Evolutionary conservation across 2,113 vertebrate genomes (phyloP).

Genomic region (Gymnorhina tibicen): DNA sequence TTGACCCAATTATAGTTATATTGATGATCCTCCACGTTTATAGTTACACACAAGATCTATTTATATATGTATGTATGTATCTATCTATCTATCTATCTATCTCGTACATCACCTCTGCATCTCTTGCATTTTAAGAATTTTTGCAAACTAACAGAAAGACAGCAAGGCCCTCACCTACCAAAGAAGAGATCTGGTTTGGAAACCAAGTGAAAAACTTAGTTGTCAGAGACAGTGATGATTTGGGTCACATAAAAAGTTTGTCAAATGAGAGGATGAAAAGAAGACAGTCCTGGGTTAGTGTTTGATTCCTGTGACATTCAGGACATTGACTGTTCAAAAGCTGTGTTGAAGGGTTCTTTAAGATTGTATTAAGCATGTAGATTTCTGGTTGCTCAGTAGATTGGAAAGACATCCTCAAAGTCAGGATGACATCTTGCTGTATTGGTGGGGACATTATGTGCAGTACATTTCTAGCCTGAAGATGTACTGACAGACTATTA

Average conservation of each 20-base stretch:
- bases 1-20: background rate
- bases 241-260: background rate
- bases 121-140: background rate
- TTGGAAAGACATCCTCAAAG: background rate
- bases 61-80: too few relatives aligned
- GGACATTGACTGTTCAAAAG: background rate
- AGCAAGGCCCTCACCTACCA: background rate
- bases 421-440: background rate
- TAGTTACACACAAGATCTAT: background rate
- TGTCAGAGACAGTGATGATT: background rate
- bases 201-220: background rate
- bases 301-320: background rate
- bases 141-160: background rate
- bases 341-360: background rate
- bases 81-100: accelerated
- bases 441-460: background rate
- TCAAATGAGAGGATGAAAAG: background rate
- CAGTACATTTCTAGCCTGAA: background rate
- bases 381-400: background rate
- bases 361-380: background rate
- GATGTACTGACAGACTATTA: background rate
- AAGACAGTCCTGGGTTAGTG: background rate
- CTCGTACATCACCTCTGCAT: background rate
- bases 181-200: background rate
- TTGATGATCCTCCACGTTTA: background rate